Conservation (phyloP, 2,113 vertebrate species). For the Cyanoramphus novaezelandiae region DNA sequence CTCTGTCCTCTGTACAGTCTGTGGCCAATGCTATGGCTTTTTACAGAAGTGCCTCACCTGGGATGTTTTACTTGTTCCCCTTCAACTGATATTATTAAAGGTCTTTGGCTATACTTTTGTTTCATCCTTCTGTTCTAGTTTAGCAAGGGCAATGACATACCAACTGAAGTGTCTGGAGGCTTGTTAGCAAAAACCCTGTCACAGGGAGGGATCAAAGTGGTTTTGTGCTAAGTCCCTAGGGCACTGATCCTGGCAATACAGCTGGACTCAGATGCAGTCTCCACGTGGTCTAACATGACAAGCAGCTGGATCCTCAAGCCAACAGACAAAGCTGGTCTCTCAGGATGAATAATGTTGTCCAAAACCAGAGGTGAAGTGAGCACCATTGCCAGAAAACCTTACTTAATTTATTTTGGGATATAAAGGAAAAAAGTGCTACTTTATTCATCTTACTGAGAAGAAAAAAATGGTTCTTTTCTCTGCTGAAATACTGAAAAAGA, state of each 20-base stretch:
- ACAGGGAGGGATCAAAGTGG: conserved; percentile 72
- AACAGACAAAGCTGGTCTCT: conserved; percentile 54
- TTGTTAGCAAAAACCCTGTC: conserved; percentile 80
- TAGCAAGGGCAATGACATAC: conserved; percentile 75
- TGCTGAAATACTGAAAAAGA: not conserved
- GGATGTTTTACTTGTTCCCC: conserved; percentile 66
- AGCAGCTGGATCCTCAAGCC: conserved; percentile 68
- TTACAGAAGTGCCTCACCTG: conserved; percentile 44
- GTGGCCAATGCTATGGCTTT: not conserved
- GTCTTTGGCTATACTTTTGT: conserved; percentile 73
- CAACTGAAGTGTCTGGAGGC: conserved; percentile 76
- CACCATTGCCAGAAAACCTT: not conserved
- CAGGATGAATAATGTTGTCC: conserved; percentile 32
- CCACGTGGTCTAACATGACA: conserved; percentile 71
- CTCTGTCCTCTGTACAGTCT: not conserved
- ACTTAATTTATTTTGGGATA: not conserved
- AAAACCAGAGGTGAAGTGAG: not conserved
- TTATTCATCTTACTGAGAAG: not conserved
- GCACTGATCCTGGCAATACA: conserved; percentile 68
- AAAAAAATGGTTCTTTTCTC: not conserved
- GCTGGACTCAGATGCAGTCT: conserved; percentile 63
- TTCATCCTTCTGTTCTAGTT: conserved; percentile 72
- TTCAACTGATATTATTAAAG: conserved; percentile 69
- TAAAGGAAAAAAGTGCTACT: not conserved
- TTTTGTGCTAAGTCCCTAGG: conserved; percentile 69